Evolutionary conservation across 2,888 invertebrate genomes (phyloP).

Genomic region (Amphipyra berbera): DNA sequence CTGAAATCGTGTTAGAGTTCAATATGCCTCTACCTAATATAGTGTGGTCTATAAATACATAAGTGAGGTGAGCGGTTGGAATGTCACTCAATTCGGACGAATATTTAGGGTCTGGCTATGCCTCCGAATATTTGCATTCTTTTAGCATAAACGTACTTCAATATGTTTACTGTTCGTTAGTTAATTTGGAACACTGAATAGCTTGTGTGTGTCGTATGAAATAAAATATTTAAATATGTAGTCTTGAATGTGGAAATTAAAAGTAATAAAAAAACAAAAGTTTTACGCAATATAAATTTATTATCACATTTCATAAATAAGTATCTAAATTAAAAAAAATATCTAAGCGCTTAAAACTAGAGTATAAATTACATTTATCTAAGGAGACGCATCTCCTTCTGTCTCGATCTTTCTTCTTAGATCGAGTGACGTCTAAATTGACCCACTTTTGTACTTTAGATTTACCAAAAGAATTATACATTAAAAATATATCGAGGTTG

Average conservation of each 20-base stretch:
- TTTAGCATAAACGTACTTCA: constrained; percentile 29
- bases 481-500: constrained; percentile 61
- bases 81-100: constrained; percentile 41
- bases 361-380: constrained; percentile 84
- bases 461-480: constrained; percentile 56
- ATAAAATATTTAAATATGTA: not conserved
- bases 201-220: not conserved
- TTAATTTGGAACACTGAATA: constrained; percentile 2
- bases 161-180: constrained; percentile 15
- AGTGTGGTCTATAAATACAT: constrained; percentile 11
- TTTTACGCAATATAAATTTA: constrained; percentile 80
- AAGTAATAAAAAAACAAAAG: not conserved
- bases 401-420: constrained; percentile 48
- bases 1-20: not conserved
- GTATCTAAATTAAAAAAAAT: constrained; percentile 77
- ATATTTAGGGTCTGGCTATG: constrained; percentile 44
- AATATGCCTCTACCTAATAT: not conserved
- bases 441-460: constrained; percentile 72
- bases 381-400: constrained; percentile 64
- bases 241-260: not conserved
- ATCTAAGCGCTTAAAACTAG: constrained; percentile 80
- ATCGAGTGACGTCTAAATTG: constrained; percentile 56
- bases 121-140: constrained; percentile 44
- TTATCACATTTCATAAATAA: constrained; percentile 89
- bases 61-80: constrained; percentile 40